These are phyloP conservation scores for Drosophila parvula DNA, from an alignment of 1,140 invertebrate species.

Conservation along the genomic window DNA sequence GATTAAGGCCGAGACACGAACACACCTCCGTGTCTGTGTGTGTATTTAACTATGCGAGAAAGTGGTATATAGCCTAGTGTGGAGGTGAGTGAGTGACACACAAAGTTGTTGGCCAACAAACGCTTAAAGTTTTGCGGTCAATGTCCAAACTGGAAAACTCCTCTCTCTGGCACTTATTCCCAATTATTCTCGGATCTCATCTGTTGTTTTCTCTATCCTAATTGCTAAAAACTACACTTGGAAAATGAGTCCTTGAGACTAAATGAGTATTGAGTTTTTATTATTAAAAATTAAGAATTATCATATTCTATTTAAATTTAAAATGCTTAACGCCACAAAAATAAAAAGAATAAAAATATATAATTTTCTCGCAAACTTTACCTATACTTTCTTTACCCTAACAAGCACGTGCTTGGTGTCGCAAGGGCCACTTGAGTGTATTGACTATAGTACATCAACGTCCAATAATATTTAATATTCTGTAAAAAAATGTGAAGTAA, in stretches of 20 bases:
- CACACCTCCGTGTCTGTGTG: background rate
- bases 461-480: no score
- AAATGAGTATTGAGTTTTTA: no score
- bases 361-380: conserved; percentile 18
- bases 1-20: conserved; percentile 50
- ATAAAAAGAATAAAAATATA: background rate
- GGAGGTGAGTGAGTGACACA: conserved; percentile 10
- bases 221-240: conserved; percentile 7
- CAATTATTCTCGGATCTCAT: background rate
- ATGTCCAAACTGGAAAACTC: conserved; percentile 28
- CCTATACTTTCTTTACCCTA: no score
- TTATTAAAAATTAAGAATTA: background rate
- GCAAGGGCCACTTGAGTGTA: no score
- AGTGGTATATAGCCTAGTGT: background rate
- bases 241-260: background rate
- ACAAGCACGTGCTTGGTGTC: no score
- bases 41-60: conserved; percentile 15
- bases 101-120: conserved; percentile 47
- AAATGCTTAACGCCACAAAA: background rate
- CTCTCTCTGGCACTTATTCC: background rate
- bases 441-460: no score
- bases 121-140: conserved; percentile 48
- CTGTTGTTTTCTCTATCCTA: conserved; percentile 4
- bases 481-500: no score
- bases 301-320: background rate